phyloP scores from a whole-genome alignment of 2,888 invertebrate species.

The Chymomyza fuscimana region DNA sequence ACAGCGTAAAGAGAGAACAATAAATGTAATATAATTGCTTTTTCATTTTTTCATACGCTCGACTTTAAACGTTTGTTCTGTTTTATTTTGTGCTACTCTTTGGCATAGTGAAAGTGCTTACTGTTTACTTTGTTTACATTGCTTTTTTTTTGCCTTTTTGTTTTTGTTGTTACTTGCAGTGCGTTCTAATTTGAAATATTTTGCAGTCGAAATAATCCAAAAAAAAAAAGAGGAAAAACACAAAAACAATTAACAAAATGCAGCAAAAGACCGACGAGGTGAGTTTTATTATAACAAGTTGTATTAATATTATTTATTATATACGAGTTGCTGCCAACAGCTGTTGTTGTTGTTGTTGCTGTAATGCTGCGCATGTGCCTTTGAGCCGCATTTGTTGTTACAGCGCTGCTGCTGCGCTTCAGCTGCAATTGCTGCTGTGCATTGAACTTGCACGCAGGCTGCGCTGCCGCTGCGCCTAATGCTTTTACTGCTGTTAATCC shows the following conservation, averaged over 20 bases:
- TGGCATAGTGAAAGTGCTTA: slow-evolving; percentile 16
- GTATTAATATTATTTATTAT: neutral
- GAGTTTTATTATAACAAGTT: slow-evolving; percentile 28
- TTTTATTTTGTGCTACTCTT: no score
- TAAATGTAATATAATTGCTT: neutral
- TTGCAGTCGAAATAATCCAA: slow-evolving; percentile 32
- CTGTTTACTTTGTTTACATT: slow-evolving; percentile 19
- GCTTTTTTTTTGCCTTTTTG: slow-evolving; percentile 30
- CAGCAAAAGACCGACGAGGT: slow-evolving; percentile 65
- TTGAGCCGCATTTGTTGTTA: slow-evolving; percentile 31
- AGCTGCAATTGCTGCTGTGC: slow-evolving; percentile 26
- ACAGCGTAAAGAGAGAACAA: neutral
- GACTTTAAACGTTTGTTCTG: no score
- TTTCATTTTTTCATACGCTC: neutral
- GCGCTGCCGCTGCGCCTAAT: neutral
- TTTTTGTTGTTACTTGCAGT: slow-evolving; percentile 25
- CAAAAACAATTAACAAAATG: slow-evolving; percentile 40
- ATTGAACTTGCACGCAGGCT: slow-evolving; percentile 24
- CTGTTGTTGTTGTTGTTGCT: neutral
- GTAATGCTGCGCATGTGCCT: slow-evolving; percentile 23
- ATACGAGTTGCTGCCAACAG: neutral
- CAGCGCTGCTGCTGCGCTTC: slow-evolving; percentile 19
- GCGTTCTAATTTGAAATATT: slow-evolving; percentile 27
- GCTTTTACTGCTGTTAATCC: slow-evolving; percentile 7
- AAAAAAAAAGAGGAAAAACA: neutral